Base-by-base conservation (phyloP, 2,888 invertebrate species). In the Subacronicta megacephala region DNA sequence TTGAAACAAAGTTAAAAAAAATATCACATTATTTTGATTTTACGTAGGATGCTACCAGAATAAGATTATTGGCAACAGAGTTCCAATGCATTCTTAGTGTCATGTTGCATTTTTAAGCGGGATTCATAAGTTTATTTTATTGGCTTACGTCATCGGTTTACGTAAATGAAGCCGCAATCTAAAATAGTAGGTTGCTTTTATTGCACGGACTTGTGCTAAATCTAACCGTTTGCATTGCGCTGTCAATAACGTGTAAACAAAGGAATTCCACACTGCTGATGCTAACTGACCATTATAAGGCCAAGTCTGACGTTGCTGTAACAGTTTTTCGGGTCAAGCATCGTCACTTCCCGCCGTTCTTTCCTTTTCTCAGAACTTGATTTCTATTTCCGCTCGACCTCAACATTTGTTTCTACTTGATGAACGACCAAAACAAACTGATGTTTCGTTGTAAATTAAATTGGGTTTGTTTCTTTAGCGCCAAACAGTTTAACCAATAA, bases 391-490 rank as follows among this genome's bases (percentile, higher is more conserved):
- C 54, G 56, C 38, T 45, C 41, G 40, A 42, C 44, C 45, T 62
- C 59, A 55, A 57, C 54, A 66, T 67, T 60, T 74, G 54, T 65
- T 56, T 67, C 63, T 56, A 65, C 63, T 65, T 75, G 72, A 78
- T 77, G 61, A 62, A 74, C 65, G 74, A 73, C 64, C 72, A 70
- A 72, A 75, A 78, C 69, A 75, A 67, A 64, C 67, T 67, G 35
- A 68, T 65, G 70, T 64, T 69, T 65, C 58, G 58, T 58, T 70
- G 66, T 75, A 75, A 74, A 78, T 77, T 72, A 72, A 46, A 57
- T 55, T 53, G 55, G 4, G 64, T 75, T 73, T 72, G 72, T 71
- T 72, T 66, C 52, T 58, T 52, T 61, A 56, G 47, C 64, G 58
- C 49, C 51, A 54, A 54, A 59, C 52, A 46, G 43, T 50, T 47